These are phyloP conservation scores for Cyrtodaria siliqua DNA, from an alignment of 2,888 invertebrate species.

Conservation along the genomic window DNA sequence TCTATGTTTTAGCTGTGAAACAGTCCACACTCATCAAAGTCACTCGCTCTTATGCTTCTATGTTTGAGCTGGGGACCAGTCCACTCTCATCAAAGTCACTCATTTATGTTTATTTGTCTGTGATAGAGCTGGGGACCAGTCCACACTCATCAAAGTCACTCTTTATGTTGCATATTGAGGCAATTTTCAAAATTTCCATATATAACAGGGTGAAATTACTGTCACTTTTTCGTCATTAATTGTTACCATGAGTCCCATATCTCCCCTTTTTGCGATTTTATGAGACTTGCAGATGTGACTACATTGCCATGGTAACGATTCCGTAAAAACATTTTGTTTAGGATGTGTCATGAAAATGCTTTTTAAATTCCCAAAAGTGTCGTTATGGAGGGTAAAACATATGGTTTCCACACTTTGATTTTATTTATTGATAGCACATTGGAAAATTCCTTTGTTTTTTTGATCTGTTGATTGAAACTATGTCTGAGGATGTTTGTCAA, in stretches of 20 bases:
- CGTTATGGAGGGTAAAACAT: neutral
- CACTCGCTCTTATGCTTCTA: too few species aligned
- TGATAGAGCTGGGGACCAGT: too few species aligned
- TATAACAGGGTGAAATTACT: neutral
- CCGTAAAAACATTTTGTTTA: conserved; percentile 27
- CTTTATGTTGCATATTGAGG: neutral
- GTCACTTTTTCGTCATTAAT: neutral
- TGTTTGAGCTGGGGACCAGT: too few species aligned
- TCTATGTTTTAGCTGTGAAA: too few species aligned
- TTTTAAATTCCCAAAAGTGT: conserved; percentile 32
- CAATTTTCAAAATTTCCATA: neutral
- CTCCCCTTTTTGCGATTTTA: neutral
- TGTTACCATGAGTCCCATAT: conserved; percentile 4
- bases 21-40: too few species aligned
- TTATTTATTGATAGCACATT: too few species aligned
- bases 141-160: neutral
- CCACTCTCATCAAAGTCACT: too few species aligned
- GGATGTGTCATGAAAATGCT: conserved; percentile 26
- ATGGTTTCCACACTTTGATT: conserved; percentile 2
- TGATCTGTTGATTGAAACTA: too few species aligned
- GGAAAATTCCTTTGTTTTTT: too few species aligned
- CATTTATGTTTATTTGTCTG: too few species aligned
- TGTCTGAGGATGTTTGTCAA: too few species aligned
- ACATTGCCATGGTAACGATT: conserved; percentile 36
- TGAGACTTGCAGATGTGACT: conserved; percentile 1